Conservation (phyloP, 2,797 vertebrate species). For the Okamejei kenojei region DNA sequence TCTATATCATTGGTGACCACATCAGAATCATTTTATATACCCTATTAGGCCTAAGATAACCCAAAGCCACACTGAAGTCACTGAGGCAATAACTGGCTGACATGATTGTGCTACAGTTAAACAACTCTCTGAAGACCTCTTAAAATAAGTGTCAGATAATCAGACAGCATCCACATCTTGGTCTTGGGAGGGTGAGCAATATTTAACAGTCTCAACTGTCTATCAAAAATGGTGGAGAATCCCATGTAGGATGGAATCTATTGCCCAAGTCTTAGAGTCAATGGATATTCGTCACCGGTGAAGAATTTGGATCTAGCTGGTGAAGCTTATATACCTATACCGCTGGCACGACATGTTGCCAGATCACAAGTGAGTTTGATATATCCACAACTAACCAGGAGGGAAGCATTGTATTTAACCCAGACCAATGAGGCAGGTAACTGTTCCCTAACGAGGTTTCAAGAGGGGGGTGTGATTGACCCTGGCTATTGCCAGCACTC, state of each 20-base stretch:
- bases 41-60: not conserved
- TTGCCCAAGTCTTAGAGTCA: not conserved
- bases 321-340: not conserved
- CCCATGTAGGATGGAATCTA: not conserved
- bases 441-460: not conserved
- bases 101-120: conserved; percentile 25
- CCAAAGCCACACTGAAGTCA: not conserved
- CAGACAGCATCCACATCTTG: not conserved
- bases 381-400: not conserved
- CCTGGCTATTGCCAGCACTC: not conserved
- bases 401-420: not conserved
- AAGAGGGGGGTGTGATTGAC: not conserved
- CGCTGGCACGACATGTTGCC: not conserved
- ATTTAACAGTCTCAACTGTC: not conserved
- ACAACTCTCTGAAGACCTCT: not conserved
- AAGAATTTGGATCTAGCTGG: not conserved
- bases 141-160: not conserved
- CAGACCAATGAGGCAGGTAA: not conserved
- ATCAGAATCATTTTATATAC: not conserved
- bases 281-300: not conserved
- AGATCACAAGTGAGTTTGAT: not conserved
- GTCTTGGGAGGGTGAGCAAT: not conserved
- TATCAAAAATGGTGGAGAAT: not conserved
- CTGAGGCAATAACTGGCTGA: conserved; percentile 21
- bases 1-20: not conserved